These are phyloP conservation scores for Aphidius colemani DNA, from an alignment of 2,888 invertebrate species.

Conservation along the genomic window DNA sequence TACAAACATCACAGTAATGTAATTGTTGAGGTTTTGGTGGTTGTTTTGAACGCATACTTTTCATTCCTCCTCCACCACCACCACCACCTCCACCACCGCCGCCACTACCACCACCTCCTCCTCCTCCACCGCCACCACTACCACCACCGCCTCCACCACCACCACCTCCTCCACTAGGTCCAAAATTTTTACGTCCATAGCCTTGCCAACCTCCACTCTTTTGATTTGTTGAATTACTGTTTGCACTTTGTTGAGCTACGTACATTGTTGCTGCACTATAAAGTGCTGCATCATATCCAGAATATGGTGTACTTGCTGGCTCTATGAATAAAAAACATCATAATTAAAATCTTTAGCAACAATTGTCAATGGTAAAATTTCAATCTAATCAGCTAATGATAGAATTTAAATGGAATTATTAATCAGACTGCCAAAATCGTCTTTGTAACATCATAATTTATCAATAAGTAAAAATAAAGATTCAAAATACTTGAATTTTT, in stretches of 20 bases:
- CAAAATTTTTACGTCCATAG: conserved; percentile 65
- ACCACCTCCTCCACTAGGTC: conserved; percentile 55
- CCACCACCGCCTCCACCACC: conserved; percentile 61
- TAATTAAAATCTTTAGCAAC: too few relatives aligned
- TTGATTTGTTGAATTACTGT: conserved; percentile 60
- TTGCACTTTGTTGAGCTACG: conserved; percentile 72
- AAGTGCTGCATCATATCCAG: conserved; percentile 92
- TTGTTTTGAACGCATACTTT: conserved; percentile 73
- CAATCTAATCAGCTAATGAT: too few relatives aligned
- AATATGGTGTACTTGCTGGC: conserved; percentile 73
- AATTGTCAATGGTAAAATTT: too few relatives aligned
- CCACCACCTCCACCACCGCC: conserved; percentile 62
- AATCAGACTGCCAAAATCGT: too few relatives aligned
- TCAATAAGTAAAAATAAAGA: too few relatives aligned
- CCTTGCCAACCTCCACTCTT: conserved; percentile 67
- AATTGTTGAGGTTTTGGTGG: conserved; percentile 91
- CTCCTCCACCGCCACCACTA: conserved; percentile 62
- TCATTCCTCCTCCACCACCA: conserved; percentile 58
- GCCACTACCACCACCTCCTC: conserved; percentile 60
- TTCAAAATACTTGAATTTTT: too few relatives aligned
- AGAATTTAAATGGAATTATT: too few relatives aligned
- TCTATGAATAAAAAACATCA: conserved; percentile 54
- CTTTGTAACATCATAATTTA: too few relatives aligned
- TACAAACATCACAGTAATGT: conserved; percentile 98
- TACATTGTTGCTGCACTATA: conserved; percentile 96